phyloP scores from a whole-genome alignment of 2,888 invertebrate species.

The Drosophila lacicola region DNA sequence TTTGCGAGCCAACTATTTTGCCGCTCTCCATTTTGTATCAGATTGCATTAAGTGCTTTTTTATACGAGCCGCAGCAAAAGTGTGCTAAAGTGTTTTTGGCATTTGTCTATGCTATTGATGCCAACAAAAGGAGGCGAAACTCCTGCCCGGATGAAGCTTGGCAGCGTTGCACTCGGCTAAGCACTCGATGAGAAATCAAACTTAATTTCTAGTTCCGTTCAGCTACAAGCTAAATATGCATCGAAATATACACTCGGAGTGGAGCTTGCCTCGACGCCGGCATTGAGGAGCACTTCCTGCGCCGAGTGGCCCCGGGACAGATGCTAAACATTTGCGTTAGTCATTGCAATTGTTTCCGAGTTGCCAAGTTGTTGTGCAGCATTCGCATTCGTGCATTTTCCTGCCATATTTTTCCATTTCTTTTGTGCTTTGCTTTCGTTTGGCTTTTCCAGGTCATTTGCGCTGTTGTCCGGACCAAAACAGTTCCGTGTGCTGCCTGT shows the following conservation, averaged over 20 bases:
- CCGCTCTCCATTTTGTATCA: conserved; percentile 4
- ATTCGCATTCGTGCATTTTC: conserved; percentile 28
- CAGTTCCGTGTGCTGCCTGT: conserved; percentile 35
- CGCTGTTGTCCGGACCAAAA: conserved; percentile 64
- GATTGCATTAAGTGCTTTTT: conserved; percentile 15
- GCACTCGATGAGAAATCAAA: conserved; percentile 60
- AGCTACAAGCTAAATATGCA: conserved; percentile 53
- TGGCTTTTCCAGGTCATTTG: conserved; percentile 80
- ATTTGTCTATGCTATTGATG: conserved; percentile 28
- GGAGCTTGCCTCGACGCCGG: not conserved
- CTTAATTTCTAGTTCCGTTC: conserved; percentile 64
- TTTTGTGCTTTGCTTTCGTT: conserved; percentile 71
- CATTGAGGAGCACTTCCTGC: conserved; percentile 16
- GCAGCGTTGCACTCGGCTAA: conserved; percentile 29
- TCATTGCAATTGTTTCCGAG: conserved; percentile 78
- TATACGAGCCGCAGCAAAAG: conserved; percentile 15
- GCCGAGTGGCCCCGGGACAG: conserved; percentile 56
- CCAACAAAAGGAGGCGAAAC: conserved; percentile 21
- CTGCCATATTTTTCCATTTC: conserved; percentile 64
- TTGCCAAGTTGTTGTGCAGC: conserved; percentile 52
- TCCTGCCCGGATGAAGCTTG: conserved; percentile 8
- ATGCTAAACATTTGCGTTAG: conserved; percentile 77
- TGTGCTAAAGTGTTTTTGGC: conserved; percentile 33
- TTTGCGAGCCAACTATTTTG: conserved; percentile 40
- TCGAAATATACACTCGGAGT: conserved; percentile 16